phyloP scores from a whole-genome alignment of 37 sponge, comb jelly and placozoan genomes.

The Beroe ovata region DNA sequence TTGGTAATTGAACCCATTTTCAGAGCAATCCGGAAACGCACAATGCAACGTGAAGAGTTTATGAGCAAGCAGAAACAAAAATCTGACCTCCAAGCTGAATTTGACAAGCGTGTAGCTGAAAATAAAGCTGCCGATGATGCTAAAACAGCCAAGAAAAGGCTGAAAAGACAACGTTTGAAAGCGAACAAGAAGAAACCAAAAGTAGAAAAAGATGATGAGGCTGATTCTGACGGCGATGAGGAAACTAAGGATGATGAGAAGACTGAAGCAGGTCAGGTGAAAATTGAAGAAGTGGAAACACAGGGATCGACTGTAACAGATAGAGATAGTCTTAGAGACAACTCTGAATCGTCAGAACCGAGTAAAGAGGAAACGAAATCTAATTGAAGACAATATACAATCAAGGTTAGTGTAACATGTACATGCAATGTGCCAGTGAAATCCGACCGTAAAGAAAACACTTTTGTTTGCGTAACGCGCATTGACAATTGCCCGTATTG shows the following conservation, averaged over 20 bases:
- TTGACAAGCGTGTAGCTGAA: slow-evolving; percentile 71
- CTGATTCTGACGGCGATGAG: neutral
- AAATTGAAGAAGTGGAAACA: no score
- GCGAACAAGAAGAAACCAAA: slow-evolving; percentile 37
- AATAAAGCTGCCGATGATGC: slow-evolving; percentile 73
- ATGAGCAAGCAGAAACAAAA: slow-evolving; percentile 9
- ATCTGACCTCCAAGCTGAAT: slow-evolving; percentile 76
- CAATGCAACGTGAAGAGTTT: slow-evolving; percentile 43
- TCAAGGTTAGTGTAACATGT: no score
- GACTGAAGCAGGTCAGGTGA: neutral
- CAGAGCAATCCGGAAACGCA: slow-evolving; percentile 15
- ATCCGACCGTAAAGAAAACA: no score
- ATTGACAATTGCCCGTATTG: neutral
- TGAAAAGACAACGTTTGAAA: slow-evolving; percentile 77
- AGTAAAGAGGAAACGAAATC: no score
- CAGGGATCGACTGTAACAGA: no score
- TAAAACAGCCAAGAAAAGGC: slow-evolving; percentile 89
- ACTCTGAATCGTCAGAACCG: no score
- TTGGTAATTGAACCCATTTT: no score
- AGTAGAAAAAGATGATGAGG: slow-evolving; percentile 63
- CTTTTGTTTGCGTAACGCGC: slow-evolving; percentile 23
- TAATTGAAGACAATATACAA: no score
- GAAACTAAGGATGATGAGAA: slow-evolving; percentile 68
- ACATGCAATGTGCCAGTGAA: no score
- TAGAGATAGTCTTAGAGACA: no score